These are phyloP conservation scores for Clarias batrachus DNA, from an alignment of 2,113 vertebrate species.

Conservation along the genomic window DNA sequence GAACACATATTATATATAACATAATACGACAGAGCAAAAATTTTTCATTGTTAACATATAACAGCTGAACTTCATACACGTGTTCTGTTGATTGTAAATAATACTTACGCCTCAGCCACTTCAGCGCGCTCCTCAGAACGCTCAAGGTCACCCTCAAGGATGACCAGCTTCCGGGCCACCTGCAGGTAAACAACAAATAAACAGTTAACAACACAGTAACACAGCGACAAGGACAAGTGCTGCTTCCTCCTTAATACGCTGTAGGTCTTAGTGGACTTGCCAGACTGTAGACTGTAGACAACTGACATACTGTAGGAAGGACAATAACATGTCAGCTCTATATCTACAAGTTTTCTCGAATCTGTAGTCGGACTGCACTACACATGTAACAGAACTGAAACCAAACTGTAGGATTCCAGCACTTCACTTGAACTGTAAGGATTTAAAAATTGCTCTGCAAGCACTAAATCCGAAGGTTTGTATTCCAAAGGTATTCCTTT, in stretches of 20 bases:
- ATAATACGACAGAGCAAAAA: not conserved
- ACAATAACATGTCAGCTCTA: not conserved
- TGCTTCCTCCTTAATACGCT: not conserved
- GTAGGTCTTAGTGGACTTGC: not conserved
- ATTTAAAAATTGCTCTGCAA: not conserved
- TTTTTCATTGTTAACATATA: not conserved
- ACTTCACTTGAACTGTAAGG: not conserved
- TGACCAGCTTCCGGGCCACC: conserved; percentile 95
- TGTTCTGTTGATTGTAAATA: conserved; percentile 17
- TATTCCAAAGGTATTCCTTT: conserved; percentile 27
- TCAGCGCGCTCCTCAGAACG: conserved; percentile 96
- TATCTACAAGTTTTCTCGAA: not conserved
- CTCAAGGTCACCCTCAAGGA: conserved; percentile 95
- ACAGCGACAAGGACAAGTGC: not conserved
- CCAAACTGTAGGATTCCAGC: not conserved
- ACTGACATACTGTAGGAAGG: not conserved
- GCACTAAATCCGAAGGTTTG: not conserved
- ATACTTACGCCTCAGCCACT: conserved; percentile 90
- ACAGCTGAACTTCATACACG: not conserved
- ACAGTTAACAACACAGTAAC: not conserved
- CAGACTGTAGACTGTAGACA: not conserved
- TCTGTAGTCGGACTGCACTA: not conserved
- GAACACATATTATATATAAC: not conserved
- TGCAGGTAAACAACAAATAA: conserved; percentile 59
- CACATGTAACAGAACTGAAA: not conserved